These are phyloP conservation scores for Chironomus tentans DNA, from an alignment of 2,888 invertebrate genomes.

Conservation along the genomic window DNA sequence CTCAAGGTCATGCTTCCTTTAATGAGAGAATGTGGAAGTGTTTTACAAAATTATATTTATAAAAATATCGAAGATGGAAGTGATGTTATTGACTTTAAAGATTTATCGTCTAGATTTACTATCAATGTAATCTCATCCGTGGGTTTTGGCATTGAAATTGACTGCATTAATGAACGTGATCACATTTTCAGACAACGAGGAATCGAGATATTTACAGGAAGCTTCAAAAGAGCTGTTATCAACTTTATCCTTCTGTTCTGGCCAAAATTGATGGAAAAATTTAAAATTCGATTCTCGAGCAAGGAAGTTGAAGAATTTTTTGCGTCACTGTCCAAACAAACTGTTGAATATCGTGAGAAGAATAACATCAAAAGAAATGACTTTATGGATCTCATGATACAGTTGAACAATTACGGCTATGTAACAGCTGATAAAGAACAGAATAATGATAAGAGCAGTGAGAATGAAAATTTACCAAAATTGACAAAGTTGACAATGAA, in stretches of 20 bases:
- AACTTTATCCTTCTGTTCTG: slow-evolving; percentile 29
- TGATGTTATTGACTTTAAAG: slow-evolving; percentile 31
- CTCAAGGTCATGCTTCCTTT: slow-evolving; percentile 50
- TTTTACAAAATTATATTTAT: slow-evolving; percentile 42
- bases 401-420: slow-evolving; percentile 37
- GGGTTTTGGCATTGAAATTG: slow-evolving; percentile 43
- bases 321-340: slow-evolving; percentile 31
- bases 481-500: background rate
- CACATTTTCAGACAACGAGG: slow-evolving; percentile 29
- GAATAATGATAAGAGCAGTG: background rate
- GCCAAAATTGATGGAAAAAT: background rate
- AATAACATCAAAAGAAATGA: slow-evolving; percentile 41
- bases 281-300: background rate
- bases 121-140: slow-evolving; percentile 44
- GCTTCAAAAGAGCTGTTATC: slow-evolving; percentile 30
- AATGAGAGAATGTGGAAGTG: slow-evolving; percentile 45
- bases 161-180: slow-evolving; percentile 37
- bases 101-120: slow-evolving; percentile 34
- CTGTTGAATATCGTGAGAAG: slow-evolving; percentile 41
- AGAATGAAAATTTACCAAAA: background rate
- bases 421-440: background rate
- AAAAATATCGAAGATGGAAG: slow-evolving; percentile 36
- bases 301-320: slow-evolving; percentile 8
- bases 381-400: slow-evolving; percentile 43
- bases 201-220: slow-evolving; percentile 31